Base-by-base conservation (phyloP, 2,888 invertebrate genomes). In the Neuroscelio doddi region DNA sequence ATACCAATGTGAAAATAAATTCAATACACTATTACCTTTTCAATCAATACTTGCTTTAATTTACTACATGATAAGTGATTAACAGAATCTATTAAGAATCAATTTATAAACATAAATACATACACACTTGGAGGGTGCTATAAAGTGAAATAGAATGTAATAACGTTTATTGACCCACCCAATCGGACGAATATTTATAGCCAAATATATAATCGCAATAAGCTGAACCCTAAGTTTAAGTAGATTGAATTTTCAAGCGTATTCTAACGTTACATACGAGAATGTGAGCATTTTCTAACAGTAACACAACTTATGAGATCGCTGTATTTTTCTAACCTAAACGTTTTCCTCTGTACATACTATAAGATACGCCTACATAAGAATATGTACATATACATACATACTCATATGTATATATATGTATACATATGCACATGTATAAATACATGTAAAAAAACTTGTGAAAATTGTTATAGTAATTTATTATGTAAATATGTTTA, bases 251-350 rank as follows among this genome's bases (percentile, higher is more conserved):
- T 45, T 59, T 12, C 51, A 21, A 55, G 24, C 45, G 61, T 61
- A 36, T 66, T 59, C 51, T 41, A 59, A 41, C 39, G 50, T 57
- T 58, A 61, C 46, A 55, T 53, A 61, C 50, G 53, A 56, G 63
- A 63, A 58, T 58, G 58, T 58, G 50, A 58, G 47, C 58, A 68
- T 68, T 81, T 81, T 79, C 77, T 77, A 78, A 81, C 75, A 71
- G 65, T 79, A 67, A 68, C 44, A 63, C 52, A 55, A 47, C 74
- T 74, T 72, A 76, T 78, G 76, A 79, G 69, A 80, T 80, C 73
- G 74, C 77, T 80, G 80, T 84, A 83, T 83, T 83, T 84, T 84
- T 84, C 81, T 83, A 83, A 80, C 78, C 78, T 72, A 70, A 80
- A 73, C 75, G 72, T 80, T 80, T 67, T 71, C 73, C 74, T 79